Conservation (phyloP, 2,113 vertebrate species). For the Pelodiscus sinensis region DNA sequence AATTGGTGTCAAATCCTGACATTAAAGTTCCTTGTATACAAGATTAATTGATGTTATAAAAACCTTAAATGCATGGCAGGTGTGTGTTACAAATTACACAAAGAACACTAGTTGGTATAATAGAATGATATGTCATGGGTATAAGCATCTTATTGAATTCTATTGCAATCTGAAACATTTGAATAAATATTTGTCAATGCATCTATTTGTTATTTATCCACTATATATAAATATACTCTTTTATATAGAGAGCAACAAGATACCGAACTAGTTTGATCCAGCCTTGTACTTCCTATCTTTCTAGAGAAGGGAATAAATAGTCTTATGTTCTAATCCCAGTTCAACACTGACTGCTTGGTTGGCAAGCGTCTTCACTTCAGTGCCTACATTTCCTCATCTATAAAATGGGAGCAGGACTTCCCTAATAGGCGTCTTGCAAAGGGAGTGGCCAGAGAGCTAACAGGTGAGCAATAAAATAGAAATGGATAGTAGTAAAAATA, state of each 20-base stretch:
- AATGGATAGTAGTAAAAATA: fast-evolving
- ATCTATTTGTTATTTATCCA: background rate
- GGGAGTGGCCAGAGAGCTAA: background rate
- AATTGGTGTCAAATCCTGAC: background rate
- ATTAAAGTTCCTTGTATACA: background rate
- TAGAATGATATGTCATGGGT: background rate
- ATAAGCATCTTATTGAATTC: background rate
- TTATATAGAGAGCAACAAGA: background rate
- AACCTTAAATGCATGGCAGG: background rate
- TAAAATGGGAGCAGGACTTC: background rate
- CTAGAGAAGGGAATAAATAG: background rate
- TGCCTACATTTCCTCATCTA: background rate
- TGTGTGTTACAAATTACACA: background rate
- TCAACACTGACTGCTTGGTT: background rate
- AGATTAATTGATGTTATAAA: background rate
- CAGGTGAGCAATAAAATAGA: background rate
- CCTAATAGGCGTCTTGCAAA: background rate
- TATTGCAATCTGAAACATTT: background rate
- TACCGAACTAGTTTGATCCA: background rate
- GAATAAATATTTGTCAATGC: background rate
- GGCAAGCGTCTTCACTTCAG: background rate
- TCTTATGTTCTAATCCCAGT: background rate
- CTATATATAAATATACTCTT: background rate
- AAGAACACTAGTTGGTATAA: background rate
- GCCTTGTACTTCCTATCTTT: background rate